Conservation (phyloP, 1,140 invertebrate genomes). For the Drosophila albomicans region DNA sequence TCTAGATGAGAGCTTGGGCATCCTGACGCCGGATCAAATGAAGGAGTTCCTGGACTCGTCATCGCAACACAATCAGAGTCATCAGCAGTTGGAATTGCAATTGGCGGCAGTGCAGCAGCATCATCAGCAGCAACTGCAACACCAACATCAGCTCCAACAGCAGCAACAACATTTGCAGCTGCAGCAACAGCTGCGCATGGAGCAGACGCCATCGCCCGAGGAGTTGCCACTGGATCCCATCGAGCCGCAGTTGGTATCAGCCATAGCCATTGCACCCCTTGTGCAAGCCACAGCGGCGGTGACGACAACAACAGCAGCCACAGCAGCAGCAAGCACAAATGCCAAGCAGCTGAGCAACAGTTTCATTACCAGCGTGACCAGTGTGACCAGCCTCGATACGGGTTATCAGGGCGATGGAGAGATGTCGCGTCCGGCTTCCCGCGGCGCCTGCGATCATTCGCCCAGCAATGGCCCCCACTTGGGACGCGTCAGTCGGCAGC, state of each 20-base stretch:
- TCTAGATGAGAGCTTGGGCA: conserved; percentile 92
- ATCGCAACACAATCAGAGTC: conserved; percentile 83
- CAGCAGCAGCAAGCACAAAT: conserved; percentile 51
- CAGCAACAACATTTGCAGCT: conserved; percentile 54
- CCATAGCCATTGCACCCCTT: conserved; percentile 22
- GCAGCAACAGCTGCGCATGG: conserved; percentile 85
- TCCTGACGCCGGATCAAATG: conserved; percentile 95
- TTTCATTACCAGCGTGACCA: conserved; percentile 93
- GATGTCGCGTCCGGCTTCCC: conserved; percentile 91
- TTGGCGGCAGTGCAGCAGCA: conserved; percentile 32
- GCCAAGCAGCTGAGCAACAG: conserved; percentile 88
- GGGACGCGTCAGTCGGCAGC: conserved; percentile 72
- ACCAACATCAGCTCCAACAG: conserved; percentile 34
- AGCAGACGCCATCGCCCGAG: conserved; percentile 92
- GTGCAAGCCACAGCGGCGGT: neutral
- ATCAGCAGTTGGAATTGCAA: conserved; percentile 86
- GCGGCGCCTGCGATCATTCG: conserved; percentile 90
- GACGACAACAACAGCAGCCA: neutral
- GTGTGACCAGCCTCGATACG: conserved; percentile 93
- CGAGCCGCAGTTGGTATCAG: conserved; percentile 85
- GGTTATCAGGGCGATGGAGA: conserved; percentile 95
- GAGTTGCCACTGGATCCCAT: conserved; percentile 91
- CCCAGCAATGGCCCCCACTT: conserved; percentile 84
- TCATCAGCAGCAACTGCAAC: conserved; percentile 20
- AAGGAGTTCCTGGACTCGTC: conserved; percentile 85